Conservation (phyloP, 1,140 invertebrate genomes). For the Hermatobates lingyangjiaoensis region DNA sequence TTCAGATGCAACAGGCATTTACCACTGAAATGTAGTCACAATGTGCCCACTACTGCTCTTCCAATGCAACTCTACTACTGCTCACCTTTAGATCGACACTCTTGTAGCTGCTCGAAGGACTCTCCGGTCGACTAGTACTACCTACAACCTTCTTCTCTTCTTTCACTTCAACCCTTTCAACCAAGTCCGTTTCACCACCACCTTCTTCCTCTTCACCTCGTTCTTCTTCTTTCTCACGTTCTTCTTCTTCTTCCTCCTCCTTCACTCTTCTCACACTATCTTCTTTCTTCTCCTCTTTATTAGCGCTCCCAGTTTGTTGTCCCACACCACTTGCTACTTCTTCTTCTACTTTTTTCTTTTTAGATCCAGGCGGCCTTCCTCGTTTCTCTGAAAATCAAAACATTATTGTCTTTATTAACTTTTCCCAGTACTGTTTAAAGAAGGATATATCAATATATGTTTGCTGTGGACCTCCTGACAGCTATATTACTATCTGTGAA, state of each 20-base stretch:
- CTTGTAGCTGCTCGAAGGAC: background rate
- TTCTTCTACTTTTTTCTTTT: conserved; percentile 2
- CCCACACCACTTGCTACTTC: conserved; percentile 3
- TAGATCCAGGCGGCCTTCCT: conserved; percentile 12
- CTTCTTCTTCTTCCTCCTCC: conserved; percentile 14
- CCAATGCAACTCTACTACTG: too few relatives aligned
- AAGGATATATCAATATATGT: too few relatives aligned
- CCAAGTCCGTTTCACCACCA: conserved; percentile 1
- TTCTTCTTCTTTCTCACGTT: conserved; percentile 17
- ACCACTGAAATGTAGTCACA: too few relatives aligned
- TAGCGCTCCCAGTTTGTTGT: conserved; percentile 3
- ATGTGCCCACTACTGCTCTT: too few relatives aligned
- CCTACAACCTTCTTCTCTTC: conserved; percentile 1
- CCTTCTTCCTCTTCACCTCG: conserved; percentile 13
- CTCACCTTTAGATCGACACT: background rate
- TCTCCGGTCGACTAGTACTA: background rate
- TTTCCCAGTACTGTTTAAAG: too few relatives aligned
- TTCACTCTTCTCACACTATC: background rate
- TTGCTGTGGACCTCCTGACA: too few relatives aligned
- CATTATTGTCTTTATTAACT: too few relatives aligned
- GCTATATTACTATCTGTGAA: too few relatives aligned
- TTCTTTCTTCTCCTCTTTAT: conserved; percentile 9
- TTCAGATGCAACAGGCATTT: too few relatives aligned
- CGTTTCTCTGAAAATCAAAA: conserved; percentile 1
- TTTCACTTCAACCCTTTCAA: background rate